phyloP scores from a whole-genome alignment of 2,888 invertebrate species.

The Drosophila hamatofila region DNA sequence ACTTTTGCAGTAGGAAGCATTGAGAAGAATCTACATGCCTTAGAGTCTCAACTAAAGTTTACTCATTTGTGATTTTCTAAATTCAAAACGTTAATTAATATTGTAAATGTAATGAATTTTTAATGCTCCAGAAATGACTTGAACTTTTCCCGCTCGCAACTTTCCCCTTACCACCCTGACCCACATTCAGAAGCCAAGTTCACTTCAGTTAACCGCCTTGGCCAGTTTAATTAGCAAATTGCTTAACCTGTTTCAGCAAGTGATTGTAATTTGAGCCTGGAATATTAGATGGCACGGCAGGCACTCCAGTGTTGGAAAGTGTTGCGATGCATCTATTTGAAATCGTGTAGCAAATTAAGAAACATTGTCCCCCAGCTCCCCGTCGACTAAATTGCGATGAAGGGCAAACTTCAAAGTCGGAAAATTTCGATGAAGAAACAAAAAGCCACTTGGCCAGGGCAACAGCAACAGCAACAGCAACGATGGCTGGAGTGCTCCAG shows the following conservation, averaged over 20 bases:
- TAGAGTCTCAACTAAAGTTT: too few relatives aligned
- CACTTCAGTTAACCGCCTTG: constrained; percentile 1
- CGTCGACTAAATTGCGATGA: constrained; percentile 9
- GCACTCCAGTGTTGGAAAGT: constrained; percentile 16
- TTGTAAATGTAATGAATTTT: background rate
- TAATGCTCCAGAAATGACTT: background rate
- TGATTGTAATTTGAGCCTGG: constrained; percentile 5
- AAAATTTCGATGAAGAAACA: constrained; percentile 28
- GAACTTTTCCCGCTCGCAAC: background rate
- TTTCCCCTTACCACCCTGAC: background rate
- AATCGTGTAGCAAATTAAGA: constrained; percentile 31
- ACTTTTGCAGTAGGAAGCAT: too few relatives aligned
- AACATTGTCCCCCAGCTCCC: background rate
- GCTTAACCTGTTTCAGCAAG: background rate
- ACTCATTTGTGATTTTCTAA: background rate
- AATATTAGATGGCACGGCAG: background rate
- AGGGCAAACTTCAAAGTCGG: constrained; percentile 52
- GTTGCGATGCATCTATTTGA: constrained; percentile 21
- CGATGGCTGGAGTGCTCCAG: background rate
- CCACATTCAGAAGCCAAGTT: background rate
- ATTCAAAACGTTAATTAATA: background rate
- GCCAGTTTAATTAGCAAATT: constrained; percentile 39
- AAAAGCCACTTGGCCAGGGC: constrained; percentile 25
- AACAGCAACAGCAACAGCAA: background rate
- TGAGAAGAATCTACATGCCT: too few relatives aligned